These are phyloP conservation scores for Edolisoma coerulescens DNA, from an alignment of 2,113 vertebrate species.

Conservation along the genomic window DNA sequence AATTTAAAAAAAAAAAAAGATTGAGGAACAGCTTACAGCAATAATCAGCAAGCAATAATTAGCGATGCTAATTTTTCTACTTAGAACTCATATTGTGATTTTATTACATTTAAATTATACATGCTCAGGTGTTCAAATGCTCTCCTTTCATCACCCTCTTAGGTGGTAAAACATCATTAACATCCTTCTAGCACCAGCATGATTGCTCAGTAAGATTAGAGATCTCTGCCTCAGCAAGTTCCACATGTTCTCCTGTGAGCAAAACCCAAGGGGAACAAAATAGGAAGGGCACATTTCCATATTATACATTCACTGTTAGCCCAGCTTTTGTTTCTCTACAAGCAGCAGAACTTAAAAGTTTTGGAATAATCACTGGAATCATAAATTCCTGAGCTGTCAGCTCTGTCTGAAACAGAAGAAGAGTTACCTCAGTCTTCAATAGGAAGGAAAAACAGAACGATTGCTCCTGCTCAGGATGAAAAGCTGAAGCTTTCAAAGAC, in stretches of 20 bases:
- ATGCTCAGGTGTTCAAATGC: slow-evolving; percentile 43
- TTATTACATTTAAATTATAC: slow-evolving; percentile 62
- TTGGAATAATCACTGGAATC: neutral
- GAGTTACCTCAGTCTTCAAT: neutral
- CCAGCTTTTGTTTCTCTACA: neutral
- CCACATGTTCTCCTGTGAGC: neutral
- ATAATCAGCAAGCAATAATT: slow-evolving; percentile 57
- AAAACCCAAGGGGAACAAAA: neutral
- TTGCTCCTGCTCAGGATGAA: neutral
- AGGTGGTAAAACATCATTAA: slow-evolving; percentile 44
- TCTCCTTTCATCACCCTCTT: slow-evolving; percentile 47
- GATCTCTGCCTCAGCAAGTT: neutral
- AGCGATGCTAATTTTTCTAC: slow-evolving; percentile 54
- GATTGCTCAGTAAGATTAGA: slow-evolving; percentile 15
- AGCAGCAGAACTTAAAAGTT: neutral
- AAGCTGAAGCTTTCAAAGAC: neutral
- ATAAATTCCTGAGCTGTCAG: neutral
- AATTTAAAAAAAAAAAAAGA: neutral
- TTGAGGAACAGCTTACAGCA: slow-evolving; percentile 10
- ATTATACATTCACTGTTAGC: neutral
- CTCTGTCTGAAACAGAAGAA: neutral
- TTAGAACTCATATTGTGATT: slow-evolving; percentile 54
- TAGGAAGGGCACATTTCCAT: neutral
- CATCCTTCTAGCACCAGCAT: neutral
- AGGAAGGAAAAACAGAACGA: neutral